Base-by-base conservation (phyloP, 1,140 invertebrate species). In the Callitettix versicolor region DNA sequence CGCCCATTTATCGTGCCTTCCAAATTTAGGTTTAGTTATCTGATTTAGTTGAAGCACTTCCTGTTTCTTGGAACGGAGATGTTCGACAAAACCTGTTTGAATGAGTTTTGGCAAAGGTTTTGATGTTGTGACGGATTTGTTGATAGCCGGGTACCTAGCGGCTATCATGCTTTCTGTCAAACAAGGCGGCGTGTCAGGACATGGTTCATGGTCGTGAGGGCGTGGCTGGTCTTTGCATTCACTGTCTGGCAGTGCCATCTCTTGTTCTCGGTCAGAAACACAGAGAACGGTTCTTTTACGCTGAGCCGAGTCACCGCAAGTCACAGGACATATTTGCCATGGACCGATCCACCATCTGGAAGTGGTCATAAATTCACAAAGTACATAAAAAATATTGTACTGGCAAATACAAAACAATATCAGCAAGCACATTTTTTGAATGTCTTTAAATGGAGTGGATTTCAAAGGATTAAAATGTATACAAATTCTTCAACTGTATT, bases 251-350 rank as follows among this genome's bases (percentile, higher is more conserved):
- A 87, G 68, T 0, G 85, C 84, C 43, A 86, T 75, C 55, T 80
- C 76, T 22, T 78, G 79, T 55, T 76, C 74, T 17, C 73, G 73
- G 3, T 76, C 68, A 9, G 70, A 71, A 1, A 87, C 78, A 64
- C 87, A 91, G 67, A 90, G 81, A 1, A 90, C 80, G 14, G 81
- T 83, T 24, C 87, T 69, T 6, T 79, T 75, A 30, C 80, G 75
- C 15, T 79, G 69, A 0, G 71, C 73, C 11, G 76, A 74, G 1
- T 75, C 71, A 4, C 80, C 80, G 63, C 87, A 91, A 1, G 80
- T 85, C 0, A 83, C 76, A 1, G 86, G 82, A 63, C 88, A 91
- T 57, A 83, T 78, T 62, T 88, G 84, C 88, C 88, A 91, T 0
- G 83, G 83, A 1, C 87, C 86, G 3, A 79, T 71, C 84, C 84